Evolutionary conservation across 2,888 invertebrate genomes (phyloP), one percentile per base, ranked within the genome.

Genomic region (Zhuqinia jingwanae): DNA sequence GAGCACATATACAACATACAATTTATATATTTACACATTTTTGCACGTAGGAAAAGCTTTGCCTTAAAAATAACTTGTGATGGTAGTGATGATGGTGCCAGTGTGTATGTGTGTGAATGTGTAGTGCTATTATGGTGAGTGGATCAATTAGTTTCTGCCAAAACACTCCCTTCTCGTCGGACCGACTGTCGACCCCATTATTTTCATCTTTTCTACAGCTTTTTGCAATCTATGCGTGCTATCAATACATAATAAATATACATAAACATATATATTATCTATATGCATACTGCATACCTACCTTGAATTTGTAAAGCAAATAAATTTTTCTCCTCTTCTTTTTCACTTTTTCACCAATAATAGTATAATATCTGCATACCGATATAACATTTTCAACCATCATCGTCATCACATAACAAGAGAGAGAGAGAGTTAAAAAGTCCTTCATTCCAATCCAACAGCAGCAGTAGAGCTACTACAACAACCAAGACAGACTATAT

Each of bases 91-190:
- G 50, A 53, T 73, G 50, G 27, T 50, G 50, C 17, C 5, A 15
- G 76, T 42, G 27, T 17, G 76, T n/a, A n/a, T n/a, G n/a, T n/a
- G n/a, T n/a, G n/a, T n/a, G n/a, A n/a, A n/a, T n/a, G n/a, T 60
- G 76, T 58, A 68, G 50, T 22, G 42, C 50, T 56, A 81, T 27
- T 42, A 53, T 60, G 22, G 78, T 82, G 84, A 85, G 78, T 85
- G 85, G 85, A 85, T 85, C 85, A 85, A 85, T 85, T 85, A 85
- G 85, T 85, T 85, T 85, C 85, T 85, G 85, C 85, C 85, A 85
- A 85, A 85, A 85, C 77, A 78, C 85, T 85, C 85, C 68, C 53
- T 63, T 25, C 27, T 25, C 47, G 60, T 84, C 58, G 60, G 84
- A 70, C 84, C 84, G 77, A 77, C 70, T 68, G 73, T 79, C 85